A percentile compares a stretch with the other conserved stretches of the same genome.
Conservation (phyloP, 2,113 vertebrate species). For the Chauna torquata region DNA sequence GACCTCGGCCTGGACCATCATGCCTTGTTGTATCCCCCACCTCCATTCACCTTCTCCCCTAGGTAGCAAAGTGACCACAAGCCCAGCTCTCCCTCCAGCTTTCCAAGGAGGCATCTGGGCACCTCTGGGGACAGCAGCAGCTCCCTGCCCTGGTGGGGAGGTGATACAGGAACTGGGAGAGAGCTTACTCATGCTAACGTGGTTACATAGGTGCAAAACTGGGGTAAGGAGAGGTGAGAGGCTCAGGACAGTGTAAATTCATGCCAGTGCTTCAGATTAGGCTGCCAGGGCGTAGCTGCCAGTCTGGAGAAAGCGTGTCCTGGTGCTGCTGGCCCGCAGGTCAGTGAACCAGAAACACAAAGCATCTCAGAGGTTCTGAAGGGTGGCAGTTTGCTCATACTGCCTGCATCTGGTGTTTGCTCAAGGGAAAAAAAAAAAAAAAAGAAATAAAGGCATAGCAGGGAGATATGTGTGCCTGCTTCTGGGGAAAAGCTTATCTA, state of each 20-base stretch:
- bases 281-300: not conserved
- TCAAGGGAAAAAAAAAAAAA: not conserved
- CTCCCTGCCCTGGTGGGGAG: not conserved
- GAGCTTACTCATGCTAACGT: accelerated
- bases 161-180: not conserved
- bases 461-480: not conserved
- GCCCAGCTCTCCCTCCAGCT: not conserved
- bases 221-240: not conserved
- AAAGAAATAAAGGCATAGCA: not conserved
- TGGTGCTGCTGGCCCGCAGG: accelerated
- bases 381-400: not conserved
- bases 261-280: accelerated
- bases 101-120: not conserved
- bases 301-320: accelerated
- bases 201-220: not conserved
- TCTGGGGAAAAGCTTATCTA: not conserved
- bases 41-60: too few species aligned
- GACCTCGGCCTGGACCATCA: not conserved
- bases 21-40: not conserved
- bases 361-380: not conserved
- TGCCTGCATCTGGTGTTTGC: not conserved
- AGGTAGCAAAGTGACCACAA: not conserved
- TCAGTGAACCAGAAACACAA: not conserved
- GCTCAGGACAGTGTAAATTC: not conserved
- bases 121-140: not conserved